Percentiles rank a stretch among this genome's conserved stretches.
These are phyloP conservation scores for Accipiter virgatus DNA, from an alignment of 2,113 vertebrate genomes.

Conservation along the genomic window DNA sequence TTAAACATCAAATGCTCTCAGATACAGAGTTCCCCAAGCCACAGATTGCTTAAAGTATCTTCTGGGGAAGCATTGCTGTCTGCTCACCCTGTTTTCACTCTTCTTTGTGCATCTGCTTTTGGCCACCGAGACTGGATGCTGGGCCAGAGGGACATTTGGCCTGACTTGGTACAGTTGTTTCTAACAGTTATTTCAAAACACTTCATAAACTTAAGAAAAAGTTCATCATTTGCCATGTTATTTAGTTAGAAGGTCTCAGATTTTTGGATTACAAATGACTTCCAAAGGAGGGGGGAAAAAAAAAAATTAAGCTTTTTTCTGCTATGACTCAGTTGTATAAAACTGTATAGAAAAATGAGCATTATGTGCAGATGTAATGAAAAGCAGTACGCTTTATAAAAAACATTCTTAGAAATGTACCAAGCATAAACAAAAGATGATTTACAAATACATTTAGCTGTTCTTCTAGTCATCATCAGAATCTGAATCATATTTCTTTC, in stretches of 20 bases:
- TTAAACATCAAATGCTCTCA: background rate
- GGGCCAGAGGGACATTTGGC: constrained; percentile 43
- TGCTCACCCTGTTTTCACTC: background rate
- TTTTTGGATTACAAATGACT: constrained; percentile 44
- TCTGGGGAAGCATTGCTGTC: background rate
- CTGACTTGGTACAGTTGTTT: background rate
- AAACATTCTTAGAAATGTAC: constrained; percentile 71
- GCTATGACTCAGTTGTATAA: constrained; percentile 62
- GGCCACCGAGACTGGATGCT: background rate
- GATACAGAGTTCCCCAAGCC: background rate
- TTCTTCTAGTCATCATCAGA: constrained; percentile 89
- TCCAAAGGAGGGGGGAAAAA: background rate
- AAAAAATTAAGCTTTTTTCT: constrained; percentile 51
- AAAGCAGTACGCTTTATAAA: constrained; percentile 67
- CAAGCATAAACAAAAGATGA: constrained; percentile 68
- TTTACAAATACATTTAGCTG: constrained; percentile 50
- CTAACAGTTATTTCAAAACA: constrained; percentile 35
- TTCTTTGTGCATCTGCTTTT: constrained; percentile 2
- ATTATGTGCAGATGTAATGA: constrained; percentile 59
- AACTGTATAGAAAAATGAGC: constrained; percentile 67
- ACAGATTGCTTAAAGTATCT: background rate
- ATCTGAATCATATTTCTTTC: constrained; percentile 89
- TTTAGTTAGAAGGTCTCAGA: constrained; percentile 26
- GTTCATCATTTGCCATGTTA: background rate
- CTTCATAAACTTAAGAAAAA: constrained; percentile 2